Evolutionary conservation across 2,797 vertebrate genomes (phyloP), one percentile per base, ranked within the genome.

Genomic region (Pempheris klunzingeri): DNA sequence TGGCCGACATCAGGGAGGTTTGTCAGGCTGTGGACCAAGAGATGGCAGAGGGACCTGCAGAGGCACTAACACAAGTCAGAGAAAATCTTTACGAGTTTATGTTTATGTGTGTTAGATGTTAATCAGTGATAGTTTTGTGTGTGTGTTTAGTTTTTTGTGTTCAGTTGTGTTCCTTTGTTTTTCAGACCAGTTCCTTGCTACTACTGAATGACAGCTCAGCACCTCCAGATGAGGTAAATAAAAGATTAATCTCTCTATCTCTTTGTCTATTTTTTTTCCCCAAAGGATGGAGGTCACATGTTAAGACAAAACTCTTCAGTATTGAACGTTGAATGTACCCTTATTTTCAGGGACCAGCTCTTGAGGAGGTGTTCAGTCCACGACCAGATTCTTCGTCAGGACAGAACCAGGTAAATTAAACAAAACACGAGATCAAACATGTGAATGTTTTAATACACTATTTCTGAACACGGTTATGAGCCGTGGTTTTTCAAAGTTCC

Each of bases 1-100:
- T 94, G 30, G 70, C 53, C 3, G 92, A 93, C 77, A 90, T 94
- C 50, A 72, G 30, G 54, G 81, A 90, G 28, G 79, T 93, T 39
- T 91, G 82, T 66, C 72, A 87, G 46, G 55, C 20, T 47, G 49
- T 77, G 52, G 61, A 84, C 5, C 49, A 38, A 22, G 80, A 81
- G 52, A 55, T 50, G 2, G 22, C 47, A 4, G 55, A 75, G 26
- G 53, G 76, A 41, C 49, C 82, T 8, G 18, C 57, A 34, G 65
- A 82, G 24, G 43, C 49, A n/a, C 55, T 24, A 2, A 20, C 72
- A 28, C 78, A 88, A 62, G 89, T 89, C 43, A 82, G 81, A 76
- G 36, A 64, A 41, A 60, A 38, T 12, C 1, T 13, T 6, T 0
- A 7, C 6, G 6, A 32, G 30, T 32, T 32, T 4, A 32, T 32